These are phyloP conservation scores for Leptopilina boulardi DNA, from an alignment of 1,140 invertebrate genomes.

Conservation along the genomic window DNA sequence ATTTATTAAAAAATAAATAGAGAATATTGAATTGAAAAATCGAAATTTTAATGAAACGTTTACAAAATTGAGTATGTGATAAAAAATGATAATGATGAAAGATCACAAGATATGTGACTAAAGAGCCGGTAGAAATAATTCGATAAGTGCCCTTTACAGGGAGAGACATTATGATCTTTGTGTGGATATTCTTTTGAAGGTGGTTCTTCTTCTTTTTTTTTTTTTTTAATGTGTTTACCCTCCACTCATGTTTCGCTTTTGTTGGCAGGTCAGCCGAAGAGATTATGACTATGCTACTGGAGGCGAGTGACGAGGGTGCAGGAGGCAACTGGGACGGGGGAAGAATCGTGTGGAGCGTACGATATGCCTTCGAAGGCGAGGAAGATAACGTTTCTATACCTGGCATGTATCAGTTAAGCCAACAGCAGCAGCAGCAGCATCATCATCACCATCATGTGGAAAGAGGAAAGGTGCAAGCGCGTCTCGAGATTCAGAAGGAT, in stretches of 20 bases:
- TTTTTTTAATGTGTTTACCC: constrained; percentile 24
- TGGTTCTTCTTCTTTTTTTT: background rate
- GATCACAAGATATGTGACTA: background rate
- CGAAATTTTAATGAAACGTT: no score
- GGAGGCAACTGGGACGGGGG: constrained; percentile 87
- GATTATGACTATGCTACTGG: constrained; percentile 90
- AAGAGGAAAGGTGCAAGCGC: constrained; percentile 85
- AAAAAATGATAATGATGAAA: background rate
- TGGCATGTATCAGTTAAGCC: constrained; percentile 71
- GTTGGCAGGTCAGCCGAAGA: constrained; percentile 85
- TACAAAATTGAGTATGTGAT: no score
- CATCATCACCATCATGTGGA: constrained; percentile 76
- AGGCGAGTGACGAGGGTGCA: constrained; percentile 88
- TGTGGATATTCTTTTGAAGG: background rate
- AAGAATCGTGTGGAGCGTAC: constrained; percentile 87
- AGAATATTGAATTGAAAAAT: no score
- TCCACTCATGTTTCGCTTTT: constrained; percentile 19
- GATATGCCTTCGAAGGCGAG: constrained; percentile 82
- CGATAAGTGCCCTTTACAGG: background rate
- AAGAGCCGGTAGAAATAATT: background rate
- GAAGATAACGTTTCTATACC: constrained; percentile 73
- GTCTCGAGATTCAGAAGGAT: constrained; percentile 94
- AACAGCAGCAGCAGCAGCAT: constrained; percentile 71
- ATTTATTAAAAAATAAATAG: no score
- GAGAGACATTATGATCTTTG: background rate